These are phyloP conservation scores for Globia sparganii DNA, from an alignment of 2,888 invertebrate species.

Conservation along the genomic window DNA sequence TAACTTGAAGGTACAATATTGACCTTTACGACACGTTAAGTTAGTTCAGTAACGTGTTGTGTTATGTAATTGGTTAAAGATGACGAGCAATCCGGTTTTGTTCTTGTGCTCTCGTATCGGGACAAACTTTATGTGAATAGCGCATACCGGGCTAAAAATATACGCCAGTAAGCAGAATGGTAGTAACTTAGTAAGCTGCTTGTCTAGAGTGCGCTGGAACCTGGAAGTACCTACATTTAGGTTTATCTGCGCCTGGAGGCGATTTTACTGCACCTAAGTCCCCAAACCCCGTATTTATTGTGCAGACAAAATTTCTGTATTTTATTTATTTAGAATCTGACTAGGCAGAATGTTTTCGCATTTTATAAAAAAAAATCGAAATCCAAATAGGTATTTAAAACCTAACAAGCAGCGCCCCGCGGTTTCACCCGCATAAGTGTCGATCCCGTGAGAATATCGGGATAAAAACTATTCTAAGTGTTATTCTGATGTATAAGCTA, in stretches of 20 bases:
- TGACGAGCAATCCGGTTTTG: conserved; percentile 25
- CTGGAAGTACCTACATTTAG: not conserved
- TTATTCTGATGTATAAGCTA: too few relatives aligned
- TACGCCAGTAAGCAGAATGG: not conserved
- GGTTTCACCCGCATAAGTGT: too few relatives aligned
- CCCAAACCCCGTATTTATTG: not conserved
- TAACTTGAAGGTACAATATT: conserved; percentile 47
- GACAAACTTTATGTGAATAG: not conserved
- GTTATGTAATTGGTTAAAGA: conserved; percentile 34
- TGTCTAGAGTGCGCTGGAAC: not conserved
- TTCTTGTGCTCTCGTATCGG: not conserved
- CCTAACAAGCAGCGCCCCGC: too few relatives aligned
- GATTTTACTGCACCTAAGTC: not conserved
- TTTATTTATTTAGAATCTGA: not conserved
- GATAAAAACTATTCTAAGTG: too few relatives aligned
- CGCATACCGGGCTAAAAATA: not conserved
- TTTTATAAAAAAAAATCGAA: not conserved
- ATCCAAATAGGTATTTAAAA: too few relatives aligned
- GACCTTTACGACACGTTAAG: conserved; percentile 55
- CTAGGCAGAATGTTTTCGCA: not conserved
- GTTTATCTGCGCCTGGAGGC: not conserved
- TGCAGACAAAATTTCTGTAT: not conserved
- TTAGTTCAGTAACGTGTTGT: conserved; percentile 35
- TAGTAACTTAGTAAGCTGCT: too few relatives aligned
- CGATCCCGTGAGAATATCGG: too few relatives aligned